Percentiles rank a stretch among this genome's conserved stretches.
phyloP scores from a whole-genome alignment of 2,797 vertebrate species.

The Bovichtus variegatus region DNA sequence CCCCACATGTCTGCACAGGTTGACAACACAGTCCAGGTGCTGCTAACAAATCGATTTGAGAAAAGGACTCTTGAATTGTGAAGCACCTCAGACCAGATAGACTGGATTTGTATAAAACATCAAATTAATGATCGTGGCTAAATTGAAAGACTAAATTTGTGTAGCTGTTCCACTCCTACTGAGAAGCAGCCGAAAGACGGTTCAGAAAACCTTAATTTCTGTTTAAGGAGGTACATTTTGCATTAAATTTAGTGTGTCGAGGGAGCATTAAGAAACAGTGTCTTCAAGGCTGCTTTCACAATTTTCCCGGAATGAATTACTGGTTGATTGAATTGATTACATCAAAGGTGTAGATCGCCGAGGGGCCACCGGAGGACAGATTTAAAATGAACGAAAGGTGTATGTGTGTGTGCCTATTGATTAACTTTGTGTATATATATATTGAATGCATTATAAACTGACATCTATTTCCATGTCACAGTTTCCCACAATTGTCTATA shows the following conservation, averaged over 20 bases:
- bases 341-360: not conserved
- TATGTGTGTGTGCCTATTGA: not conserved
- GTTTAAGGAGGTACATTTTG: not conserved
- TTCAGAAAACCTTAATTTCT: not conserved
- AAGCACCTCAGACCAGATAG: not conserved
- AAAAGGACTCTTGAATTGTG: not conserved
- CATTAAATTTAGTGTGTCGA: not conserved
- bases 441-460: not conserved
- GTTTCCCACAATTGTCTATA: not conserved
- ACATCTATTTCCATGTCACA: not conserved
- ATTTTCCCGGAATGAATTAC: conserved; percentile 1
- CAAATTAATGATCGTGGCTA: conserved; percentile 7
- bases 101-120: not conserved
- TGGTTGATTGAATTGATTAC: no score
- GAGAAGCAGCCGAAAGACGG: not conserved
- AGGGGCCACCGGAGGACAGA: not conserved
- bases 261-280: not conserved
- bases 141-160: conserved; percentile 7
- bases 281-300: conserved; percentile 3
- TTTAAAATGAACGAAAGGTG: not conserved
- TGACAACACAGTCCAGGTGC: not conserved
- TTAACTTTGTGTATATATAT: not conserved
- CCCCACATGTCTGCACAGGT: not conserved
- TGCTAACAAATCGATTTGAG: not conserved
- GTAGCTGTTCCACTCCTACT: not conserved